These are phyloP conservation scores for Listrodromus nycthemerus DNA, from an alignment of 2,888 invertebrate genomes.

Conservation along the genomic window DNA sequence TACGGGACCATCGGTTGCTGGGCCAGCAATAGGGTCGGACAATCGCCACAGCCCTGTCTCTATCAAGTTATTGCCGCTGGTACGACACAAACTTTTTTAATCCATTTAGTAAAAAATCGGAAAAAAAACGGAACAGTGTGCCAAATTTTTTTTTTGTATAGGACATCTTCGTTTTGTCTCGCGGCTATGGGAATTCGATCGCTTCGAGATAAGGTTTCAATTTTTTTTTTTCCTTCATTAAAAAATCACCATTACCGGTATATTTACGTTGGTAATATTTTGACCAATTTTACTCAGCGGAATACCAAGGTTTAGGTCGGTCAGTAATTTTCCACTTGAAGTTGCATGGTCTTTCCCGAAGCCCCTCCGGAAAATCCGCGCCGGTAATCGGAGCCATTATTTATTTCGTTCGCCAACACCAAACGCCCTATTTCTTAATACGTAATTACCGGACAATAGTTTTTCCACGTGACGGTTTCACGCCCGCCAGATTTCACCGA, in stretches of 20 bases:
- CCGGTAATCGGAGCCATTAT: slow-evolving; percentile 77
- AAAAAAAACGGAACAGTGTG: neutral
- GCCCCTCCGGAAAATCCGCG: neutral
- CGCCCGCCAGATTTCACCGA: neutral
- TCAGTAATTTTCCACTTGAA: slow-evolving; percentile 47
- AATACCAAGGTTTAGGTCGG: slow-evolving; percentile 8
- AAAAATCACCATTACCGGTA: slow-evolving; percentile 76
- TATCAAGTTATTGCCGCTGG: slow-evolving; percentile 95
- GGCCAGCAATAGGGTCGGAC: slow-evolving; percentile 93
- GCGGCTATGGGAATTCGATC: slow-evolving; percentile 51
- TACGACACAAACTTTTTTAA: slow-evolving; percentile 82
- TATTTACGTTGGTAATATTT: slow-evolving; percentile 54
- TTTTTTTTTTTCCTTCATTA: slow-evolving; percentile 71
- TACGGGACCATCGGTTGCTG: slow-evolving; percentile 95
- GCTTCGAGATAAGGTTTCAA: slow-evolving; percentile 52
- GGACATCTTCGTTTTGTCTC: neutral
- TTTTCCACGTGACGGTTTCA: slow-evolving; percentile 30
- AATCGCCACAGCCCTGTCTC: slow-evolving; percentile 93
- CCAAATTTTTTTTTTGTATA: neutral
- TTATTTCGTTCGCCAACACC: slow-evolving; percentile 69
- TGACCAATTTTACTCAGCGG: slow-evolving; percentile 17
- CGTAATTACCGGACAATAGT: slow-evolving; percentile 71
- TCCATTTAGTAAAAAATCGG: neutral
- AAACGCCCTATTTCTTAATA: slow-evolving; percentile 72
- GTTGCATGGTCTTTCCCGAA: neutral